phyloP scores from a whole-genome alignment of 2,797 vertebrate genomes.

The Enteromius fasciolatus region DNA sequence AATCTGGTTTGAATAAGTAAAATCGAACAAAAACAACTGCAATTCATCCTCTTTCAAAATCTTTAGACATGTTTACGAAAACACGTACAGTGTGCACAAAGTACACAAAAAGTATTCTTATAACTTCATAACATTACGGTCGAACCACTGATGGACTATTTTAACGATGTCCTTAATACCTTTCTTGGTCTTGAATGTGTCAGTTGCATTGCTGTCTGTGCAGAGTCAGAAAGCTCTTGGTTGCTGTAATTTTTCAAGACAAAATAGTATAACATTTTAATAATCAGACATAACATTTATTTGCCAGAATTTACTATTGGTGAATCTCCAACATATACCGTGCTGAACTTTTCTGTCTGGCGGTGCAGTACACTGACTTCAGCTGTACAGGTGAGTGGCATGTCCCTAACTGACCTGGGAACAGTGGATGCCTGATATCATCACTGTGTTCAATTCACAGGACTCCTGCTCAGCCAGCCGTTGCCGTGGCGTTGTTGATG shows the following conservation, averaged over 20 bases:
- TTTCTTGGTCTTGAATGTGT: not conserved
- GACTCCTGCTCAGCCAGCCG: slow-evolving; percentile 64
- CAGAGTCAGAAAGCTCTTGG: not conserved
- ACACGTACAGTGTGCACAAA: too few relatives aligned
- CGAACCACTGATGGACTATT: not conserved
- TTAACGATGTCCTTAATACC: not conserved
- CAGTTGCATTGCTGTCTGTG: not conserved
- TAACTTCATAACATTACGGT: not conserved
- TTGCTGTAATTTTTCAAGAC: not conserved
- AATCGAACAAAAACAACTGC: too few relatives aligned
- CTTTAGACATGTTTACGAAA: too few relatives aligned
- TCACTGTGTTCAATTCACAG: slow-evolving; percentile 60
- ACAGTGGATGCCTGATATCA: slow-evolving; percentile 62
- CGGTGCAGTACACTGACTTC: not conserved
- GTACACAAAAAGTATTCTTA: not conserved
- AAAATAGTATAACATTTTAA: not conserved
- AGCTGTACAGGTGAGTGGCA: not conserved
- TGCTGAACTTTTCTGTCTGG: not conserved
- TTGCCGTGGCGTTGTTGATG: slow-evolving; percentile 74
- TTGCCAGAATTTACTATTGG: not conserved
- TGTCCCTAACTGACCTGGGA: slow-evolving; percentile 30
- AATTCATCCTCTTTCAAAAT: too few relatives aligned
- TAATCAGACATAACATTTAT: not conserved
- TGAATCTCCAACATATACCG: not conserved
- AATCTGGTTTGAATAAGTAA: too few relatives aligned